Evolutionary conservation across 2,888 invertebrate genomes (phyloP).

Genomic region (Schrankia costaestrigalis): DNA sequence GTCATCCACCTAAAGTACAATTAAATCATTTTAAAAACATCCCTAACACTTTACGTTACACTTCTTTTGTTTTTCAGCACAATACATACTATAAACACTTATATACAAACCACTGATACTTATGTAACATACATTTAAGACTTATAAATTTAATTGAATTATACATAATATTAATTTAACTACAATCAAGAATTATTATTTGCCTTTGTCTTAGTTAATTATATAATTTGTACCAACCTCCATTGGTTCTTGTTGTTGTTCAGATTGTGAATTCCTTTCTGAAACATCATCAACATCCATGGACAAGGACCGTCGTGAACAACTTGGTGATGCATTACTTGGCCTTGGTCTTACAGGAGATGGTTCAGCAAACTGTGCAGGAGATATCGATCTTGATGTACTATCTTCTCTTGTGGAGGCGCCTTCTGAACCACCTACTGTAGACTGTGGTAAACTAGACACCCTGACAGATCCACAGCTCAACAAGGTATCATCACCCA

Average conservation of each 20-base stretch:
- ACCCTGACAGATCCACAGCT: slow-evolving; percentile 73
- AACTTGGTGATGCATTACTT: slow-evolving; percentile 68
- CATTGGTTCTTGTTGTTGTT: slow-evolving; percentile 69
- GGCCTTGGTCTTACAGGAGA: slow-evolving; percentile 62
- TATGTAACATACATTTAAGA: too few relatives aligned
- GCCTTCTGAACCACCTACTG: slow-evolving; percentile 59
- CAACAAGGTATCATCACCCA: slow-evolving; percentile 70
- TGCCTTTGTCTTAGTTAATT: background rate
- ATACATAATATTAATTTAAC: too few relatives aligned
- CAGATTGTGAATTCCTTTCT: slow-evolving; percentile 69
- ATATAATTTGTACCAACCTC: slow-evolving; percentile 49
- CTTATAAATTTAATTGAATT: too few relatives aligned
- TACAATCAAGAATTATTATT: too few relatives aligned
- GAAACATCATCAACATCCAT: slow-evolving; percentile 76
- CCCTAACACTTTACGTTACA: too few relatives aligned
- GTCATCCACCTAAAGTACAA: slow-evolving; percentile 71
- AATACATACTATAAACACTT: too few relatives aligned
- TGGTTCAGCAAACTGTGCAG: slow-evolving; percentile 72
- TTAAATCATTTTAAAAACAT: background rate
- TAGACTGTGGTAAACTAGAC: slow-evolving; percentile 59
- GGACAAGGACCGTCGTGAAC: slow-evolving; percentile 69
- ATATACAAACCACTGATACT: too few relatives aligned
- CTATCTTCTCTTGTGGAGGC: slow-evolving; percentile 65
- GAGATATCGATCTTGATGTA: slow-evolving; percentile 70
- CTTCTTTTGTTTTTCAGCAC: too few relatives aligned